Evolutionary conservation across 2,888 invertebrate species (phyloP).

Genomic region (Zonitis immaculata): DNA sequence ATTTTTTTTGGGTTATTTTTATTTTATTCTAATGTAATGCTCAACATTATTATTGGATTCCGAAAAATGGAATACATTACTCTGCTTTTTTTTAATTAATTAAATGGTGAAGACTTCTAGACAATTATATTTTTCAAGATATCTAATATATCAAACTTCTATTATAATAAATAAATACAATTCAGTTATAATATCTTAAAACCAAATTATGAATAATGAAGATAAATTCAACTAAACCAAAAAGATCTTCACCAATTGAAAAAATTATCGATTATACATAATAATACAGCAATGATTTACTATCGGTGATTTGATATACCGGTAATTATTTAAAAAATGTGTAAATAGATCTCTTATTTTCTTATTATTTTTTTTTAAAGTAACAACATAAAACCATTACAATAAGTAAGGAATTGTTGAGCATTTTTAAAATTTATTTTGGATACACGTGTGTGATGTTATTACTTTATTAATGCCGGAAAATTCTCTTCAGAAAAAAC

Average conservation of each 20-base stretch:
- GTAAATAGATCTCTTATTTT: conserved; percentile 21
- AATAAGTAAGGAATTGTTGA: conserved; percentile 29
- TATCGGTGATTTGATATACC: conserved; percentile 16
- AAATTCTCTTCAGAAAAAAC: neutral
- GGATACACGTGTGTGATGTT: conserved; percentile 1
- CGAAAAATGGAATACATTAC: neutral
- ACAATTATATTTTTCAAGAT: too few species aligned
- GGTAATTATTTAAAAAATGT: conserved; percentile 27
- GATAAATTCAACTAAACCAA: too few species aligned
- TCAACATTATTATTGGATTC: neutral
- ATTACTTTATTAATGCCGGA: too few species aligned
- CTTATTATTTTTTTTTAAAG: conserved; percentile 16
- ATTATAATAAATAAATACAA: too few species aligned
- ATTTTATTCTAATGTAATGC: neutral
- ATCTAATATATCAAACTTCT: too few species aligned
- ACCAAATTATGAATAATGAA: too few species aligned
- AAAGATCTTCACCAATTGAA: conserved; percentile 4
- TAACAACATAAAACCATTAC: conserved; percentile 26
- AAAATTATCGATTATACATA: conserved; percentile 23
- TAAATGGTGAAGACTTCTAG: neutral
- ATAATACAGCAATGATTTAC: conserved; percentile 19
- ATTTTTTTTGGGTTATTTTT: neutral
- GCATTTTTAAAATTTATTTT: too few species aligned
- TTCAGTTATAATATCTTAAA: too few species aligned
- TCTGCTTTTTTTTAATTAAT: neutral